phyloP scores from a whole-genome alignment of 2,113 vertebrate genomes.

The Bubo scandiacus region DNA sequence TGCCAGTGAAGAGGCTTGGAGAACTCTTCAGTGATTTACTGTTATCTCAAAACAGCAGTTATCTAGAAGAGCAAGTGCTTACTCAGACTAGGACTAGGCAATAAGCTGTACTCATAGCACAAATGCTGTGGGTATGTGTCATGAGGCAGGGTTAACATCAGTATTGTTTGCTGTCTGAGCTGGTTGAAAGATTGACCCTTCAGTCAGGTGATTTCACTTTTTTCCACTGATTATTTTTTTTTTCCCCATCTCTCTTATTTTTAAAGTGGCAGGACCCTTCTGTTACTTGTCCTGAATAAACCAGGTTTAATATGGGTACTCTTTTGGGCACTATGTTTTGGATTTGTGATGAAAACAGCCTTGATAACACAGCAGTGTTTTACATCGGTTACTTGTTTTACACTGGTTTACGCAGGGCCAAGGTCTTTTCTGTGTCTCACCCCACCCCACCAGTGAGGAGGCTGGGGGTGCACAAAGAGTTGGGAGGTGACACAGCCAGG shows the following conservation, averaged over 20 bases:
- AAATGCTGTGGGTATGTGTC: neutral
- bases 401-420: neutral
- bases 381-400: neutral
- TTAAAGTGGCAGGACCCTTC: neutral
- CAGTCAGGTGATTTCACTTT: neutral
- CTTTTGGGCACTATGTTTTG: neutral
- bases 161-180: neutral
- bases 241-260: neutral
- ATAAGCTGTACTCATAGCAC: neutral
- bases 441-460: neutral
- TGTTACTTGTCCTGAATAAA: neutral
- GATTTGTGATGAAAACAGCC: neutral
- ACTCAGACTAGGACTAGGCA: neutral
- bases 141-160: neutral
- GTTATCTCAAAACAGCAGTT: neutral
- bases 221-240: neutral
- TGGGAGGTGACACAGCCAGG: neutral
- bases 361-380: neutral
- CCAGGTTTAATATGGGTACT: neutral
- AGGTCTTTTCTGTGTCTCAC: neutral
- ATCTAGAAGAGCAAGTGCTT: neutral
- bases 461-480: rapidly evolving
- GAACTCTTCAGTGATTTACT: neutral
- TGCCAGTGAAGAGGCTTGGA: neutral
- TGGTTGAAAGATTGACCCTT: neutral